phyloP scores from a whole-genome alignment of 2,797 vertebrate genomes.

The Macrochelys suwanniensis region DNA sequence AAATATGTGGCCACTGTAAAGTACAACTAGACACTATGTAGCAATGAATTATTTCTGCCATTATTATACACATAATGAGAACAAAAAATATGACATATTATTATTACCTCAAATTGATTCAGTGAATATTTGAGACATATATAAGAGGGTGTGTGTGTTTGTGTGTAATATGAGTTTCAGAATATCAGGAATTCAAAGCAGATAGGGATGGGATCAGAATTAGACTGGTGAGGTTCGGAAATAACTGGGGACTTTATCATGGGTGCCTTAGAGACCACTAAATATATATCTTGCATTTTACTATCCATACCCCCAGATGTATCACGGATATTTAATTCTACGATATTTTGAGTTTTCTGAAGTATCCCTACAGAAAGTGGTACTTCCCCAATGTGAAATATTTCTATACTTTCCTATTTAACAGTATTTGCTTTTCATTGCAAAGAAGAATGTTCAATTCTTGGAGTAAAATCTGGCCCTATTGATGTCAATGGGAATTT shows the following conservation, averaged over 20 bases:
- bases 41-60: neutral
- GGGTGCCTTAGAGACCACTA: fast-evolving
- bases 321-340: neutral
- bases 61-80: neutral
- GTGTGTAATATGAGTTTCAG: neutral
- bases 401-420: neutral
- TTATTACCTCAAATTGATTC: neutral
- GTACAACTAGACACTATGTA: neutral
- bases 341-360: neutral
- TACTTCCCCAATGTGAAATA: neutral
- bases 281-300: neutral
- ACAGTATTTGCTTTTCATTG: neutral
- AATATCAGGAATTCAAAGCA: neutral
- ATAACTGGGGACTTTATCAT: fast-evolving
- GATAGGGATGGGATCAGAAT: neutral
- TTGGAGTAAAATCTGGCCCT: neutral
- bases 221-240: neutral
- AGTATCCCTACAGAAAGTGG: neutral
- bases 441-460: neutral
- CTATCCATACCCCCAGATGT: fast-evolving
- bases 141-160: neutral
- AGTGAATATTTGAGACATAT: neutral
- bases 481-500: neutral
- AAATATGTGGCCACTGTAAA: neutral
- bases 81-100: neutral